Percentiles rank a stretch among this genome's conserved stretches.
These are phyloP conservation scores for Caloenas nicobarica DNA, from an alignment of 2,113 vertebrate genomes.

Conservation along the genomic window DNA sequence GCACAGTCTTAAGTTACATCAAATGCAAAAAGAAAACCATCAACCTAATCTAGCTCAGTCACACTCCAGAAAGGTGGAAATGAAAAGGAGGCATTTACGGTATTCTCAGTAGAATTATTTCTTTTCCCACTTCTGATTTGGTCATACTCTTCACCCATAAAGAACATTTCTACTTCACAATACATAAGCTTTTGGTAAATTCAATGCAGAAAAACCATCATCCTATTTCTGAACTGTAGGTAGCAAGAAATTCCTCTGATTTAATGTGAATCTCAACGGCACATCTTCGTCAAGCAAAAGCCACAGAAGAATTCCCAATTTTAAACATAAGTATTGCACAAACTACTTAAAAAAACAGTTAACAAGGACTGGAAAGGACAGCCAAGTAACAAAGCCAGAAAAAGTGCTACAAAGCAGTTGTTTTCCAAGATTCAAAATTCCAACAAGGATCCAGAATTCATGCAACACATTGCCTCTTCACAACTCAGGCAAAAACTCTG, in stretches of 20 bases:
- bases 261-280: not conserved
- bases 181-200: not conserved
- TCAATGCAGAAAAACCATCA: not conserved
- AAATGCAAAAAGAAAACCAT: not conserved
- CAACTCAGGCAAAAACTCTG: not conserved
- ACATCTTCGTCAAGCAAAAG: not conserved
- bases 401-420: not conserved
- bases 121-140: not conserved
- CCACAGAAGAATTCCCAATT: not conserved
- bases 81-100: not conserved
- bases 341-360: not conserved
- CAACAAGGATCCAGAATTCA: not conserved
- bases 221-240: not conserved
- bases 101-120: not conserved
- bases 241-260: not conserved
- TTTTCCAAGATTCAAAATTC: not conserved
- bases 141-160: not conserved
- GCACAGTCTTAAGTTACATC: not conserved
- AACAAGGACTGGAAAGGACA: not conserved
- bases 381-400: conserved; percentile 11
- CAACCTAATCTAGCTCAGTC: not conserved
- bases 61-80: not conserved
- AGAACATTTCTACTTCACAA: not conserved
- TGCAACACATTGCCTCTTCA: not conserved
- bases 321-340: not conserved